phyloP scores from a whole-genome alignment of 2,113 vertebrate species.

The Trematocara marginatum region DNA sequence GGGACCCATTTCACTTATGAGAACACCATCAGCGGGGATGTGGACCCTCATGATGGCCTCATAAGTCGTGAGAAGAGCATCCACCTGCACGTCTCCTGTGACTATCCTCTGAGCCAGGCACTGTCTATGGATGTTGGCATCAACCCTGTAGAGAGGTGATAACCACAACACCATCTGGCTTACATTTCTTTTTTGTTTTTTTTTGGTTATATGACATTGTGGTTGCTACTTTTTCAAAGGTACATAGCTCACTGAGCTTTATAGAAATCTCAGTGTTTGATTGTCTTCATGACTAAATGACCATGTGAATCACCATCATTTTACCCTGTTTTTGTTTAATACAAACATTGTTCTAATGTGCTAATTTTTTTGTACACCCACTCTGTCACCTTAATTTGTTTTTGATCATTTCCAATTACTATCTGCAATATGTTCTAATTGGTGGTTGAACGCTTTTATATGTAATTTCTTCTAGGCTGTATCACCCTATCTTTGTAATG shows the following conservation, averaged over 20 bases:
- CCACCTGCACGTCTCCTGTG: slow-evolving; percentile 22
- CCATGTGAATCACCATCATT: not conserved
- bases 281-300: not conserved
- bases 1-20: slow-evolving; percentile 49
- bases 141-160: not conserved
- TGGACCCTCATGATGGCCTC: slow-evolving; percentile 7
- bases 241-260: not conserved
- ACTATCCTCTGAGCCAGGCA: slow-evolving; percentile 24
- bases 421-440: not conserved
- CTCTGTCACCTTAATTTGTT: not conserved
- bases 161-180: not conserved
- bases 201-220: not conserved
- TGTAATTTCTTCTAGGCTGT: not conserved
- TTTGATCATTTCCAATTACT: not conserved
- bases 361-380: not conserved
- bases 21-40: slow-evolving; percentile 18
- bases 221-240: not conserved
- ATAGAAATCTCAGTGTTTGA: not conserved
- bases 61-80: slow-evolving; percentile 27
- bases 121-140: slow-evolving; percentile 39
- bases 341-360: not conserved
- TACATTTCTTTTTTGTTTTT: not conserved
- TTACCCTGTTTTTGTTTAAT: not conserved
- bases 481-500: not conserved
- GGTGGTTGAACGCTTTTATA: not conserved